Evolutionary conservation across 2,113 vertebrate species (phyloP).

Genomic region (Scolopax mira): DNA sequence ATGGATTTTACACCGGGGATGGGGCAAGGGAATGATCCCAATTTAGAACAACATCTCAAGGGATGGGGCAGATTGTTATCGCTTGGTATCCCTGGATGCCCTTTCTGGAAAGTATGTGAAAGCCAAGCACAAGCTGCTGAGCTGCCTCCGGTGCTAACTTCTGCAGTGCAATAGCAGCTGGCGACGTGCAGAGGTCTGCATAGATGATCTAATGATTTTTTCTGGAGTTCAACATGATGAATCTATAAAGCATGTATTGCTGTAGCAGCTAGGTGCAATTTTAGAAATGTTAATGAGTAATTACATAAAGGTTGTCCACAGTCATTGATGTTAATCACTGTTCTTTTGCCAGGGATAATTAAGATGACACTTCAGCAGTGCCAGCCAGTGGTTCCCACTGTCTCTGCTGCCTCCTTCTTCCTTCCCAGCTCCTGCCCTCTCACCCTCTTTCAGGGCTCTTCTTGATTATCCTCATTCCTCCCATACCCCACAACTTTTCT

Average conservation of each 20-base stretch:
- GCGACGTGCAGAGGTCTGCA: background rate
- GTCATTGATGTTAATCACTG: slow-evolving; percentile 61
- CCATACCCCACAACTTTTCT: background rate
- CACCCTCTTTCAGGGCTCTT: background rate
- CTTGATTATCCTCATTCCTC: background rate
- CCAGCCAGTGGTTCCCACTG: background rate
- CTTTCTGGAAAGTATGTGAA: slow-evolving; percentile 17
- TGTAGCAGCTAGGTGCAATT: slow-evolving; percentile 60
- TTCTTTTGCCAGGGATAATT: slow-evolving; percentile 61
- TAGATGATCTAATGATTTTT: slow-evolving; percentile 11
- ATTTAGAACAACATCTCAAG: background rate
- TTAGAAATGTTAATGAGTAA: slow-evolving; percentile 69
- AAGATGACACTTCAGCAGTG: slow-evolving; percentile 34
- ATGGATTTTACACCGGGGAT: background rate
- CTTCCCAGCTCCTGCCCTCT: background rate
- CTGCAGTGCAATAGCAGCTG: slow-evolving; percentile 34
- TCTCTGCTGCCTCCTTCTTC: background rate
- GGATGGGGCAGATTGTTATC: background rate
- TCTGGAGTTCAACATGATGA: slow-evolving; percentile 37
- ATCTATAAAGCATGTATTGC: slow-evolving; percentile 51
- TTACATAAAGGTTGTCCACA: slow-evolving; percentile 62
- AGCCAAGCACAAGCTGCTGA: background rate
- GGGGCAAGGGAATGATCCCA: background rate
- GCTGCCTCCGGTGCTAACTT: background rate
- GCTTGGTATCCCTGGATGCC: background rate